Base-by-base conservation (phyloP, 2,888 invertebrate species). In the Podabrus alpinus region DNA sequence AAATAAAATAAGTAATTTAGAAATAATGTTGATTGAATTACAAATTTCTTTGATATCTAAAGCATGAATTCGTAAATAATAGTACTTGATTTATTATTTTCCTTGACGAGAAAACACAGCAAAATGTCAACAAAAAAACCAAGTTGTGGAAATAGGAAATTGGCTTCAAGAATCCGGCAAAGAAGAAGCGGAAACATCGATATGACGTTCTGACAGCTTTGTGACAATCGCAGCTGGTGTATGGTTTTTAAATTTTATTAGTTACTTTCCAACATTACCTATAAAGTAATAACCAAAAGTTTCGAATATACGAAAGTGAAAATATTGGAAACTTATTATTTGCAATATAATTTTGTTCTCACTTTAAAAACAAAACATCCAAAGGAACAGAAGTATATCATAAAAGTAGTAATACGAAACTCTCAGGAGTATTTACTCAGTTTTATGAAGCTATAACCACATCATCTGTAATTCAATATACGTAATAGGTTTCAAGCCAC, bases 91-190 rank as follows among this genome's bases (percentile, higher is more conserved):
- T 74, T 74, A 69, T 74, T 69, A 69, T 74, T 66, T 61, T 66
- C 70, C 66, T 62, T 74, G 70, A 70, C 70, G 15, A 66, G 70
- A 64, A 21, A 25, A 70, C 73, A 73, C 74, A 67, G 60, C 59
- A 4, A 74, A 75, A 75, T 71, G 74, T 75, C 74, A 75, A 75
- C 74, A 75, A 71, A 62, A n/a, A 62, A 74, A 64, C 68, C 71
- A 68, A 61, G 15, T 25, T 71, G 45, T 59, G 67, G 24, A 21
- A 68, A 64, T 21, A 72, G 74, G 74, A 75, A 75, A 75, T 75
- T 75, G 74, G 74, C 68, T 75, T 72, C 64, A 29, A 59, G 71
- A 68, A 68, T 71, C 66, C 70, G 16, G 64, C 69, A 60, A 64
- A 62, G 66, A 68, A 71, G 62, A 75, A 72, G 62, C 74, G 74